Conservation (phyloP, 2,113 vertebrate genomes). For the Lophius piscatorius region DNA sequence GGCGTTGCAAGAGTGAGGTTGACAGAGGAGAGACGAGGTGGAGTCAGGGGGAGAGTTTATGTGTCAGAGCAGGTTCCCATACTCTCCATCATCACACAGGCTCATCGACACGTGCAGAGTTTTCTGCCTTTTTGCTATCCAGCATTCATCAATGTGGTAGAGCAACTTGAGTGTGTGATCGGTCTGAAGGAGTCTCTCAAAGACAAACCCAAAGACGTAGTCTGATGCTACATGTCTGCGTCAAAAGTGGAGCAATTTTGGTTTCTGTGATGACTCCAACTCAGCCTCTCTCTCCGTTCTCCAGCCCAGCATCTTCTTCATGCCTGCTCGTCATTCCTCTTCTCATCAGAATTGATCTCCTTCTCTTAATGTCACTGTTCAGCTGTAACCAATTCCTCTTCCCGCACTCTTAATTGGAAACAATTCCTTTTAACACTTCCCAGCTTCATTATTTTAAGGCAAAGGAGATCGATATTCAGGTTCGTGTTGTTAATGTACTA, state of each 20-base stretch:
- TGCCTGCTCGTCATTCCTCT: too few species aligned
- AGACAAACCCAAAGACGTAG: too few species aligned
- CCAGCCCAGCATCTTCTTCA: too few species aligned
- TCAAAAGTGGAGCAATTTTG: too few species aligned
- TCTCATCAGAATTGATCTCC: too few species aligned
- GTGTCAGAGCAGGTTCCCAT: conserved; percentile 17
- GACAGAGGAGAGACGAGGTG: conserved; percentile 2
- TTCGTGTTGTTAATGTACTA: conserved; percentile 6
- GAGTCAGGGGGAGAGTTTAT: conserved; percentile 10
- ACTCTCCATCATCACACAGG: neutral
- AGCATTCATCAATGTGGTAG: conserved; percentile 7
- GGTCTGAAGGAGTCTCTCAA: neutral
- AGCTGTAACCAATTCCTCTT: conserved; percentile 1
- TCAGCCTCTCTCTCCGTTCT: neutral
- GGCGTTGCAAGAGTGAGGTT: too few species aligned
- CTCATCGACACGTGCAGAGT: conserved; percentile 2
- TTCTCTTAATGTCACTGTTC: too few species aligned
- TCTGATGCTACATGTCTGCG: neutral
- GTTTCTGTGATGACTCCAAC: neutral
- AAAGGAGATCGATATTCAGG: conserved; percentile 44
- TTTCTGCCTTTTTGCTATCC: conserved; percentile 13
- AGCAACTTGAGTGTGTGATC: neutral
- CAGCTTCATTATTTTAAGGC: conserved; percentile 39
- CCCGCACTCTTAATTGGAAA: conserved; percentile 43
- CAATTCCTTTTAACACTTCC: conserved; percentile 44